Evolutionary conservation across 2,113 vertebrate genomes (phyloP), one percentile per base, ranked within the genome.

Genomic region (Halichoerus grypus): DNA sequence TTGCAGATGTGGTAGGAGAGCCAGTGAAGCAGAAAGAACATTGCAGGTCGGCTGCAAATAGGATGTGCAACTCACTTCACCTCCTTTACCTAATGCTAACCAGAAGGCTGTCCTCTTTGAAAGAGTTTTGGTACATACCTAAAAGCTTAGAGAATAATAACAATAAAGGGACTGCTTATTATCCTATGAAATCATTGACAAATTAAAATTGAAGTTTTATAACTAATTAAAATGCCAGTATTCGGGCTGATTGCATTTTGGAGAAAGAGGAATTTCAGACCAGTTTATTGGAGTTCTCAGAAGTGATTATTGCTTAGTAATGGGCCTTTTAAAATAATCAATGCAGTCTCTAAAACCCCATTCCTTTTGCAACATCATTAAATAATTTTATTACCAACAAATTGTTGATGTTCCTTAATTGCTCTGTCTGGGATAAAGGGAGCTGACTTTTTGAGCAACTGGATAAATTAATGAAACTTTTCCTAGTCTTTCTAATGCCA

Each of bases 251-350:
- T 72, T 93, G 24, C 49, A 59, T 81, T 91, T 33, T 65, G 53
- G 49, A 86, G 61, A 89, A 96, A 83, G 24, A 86, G 7, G 74
- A 85, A 77, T 69, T 93, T 59, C 39, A 90, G 39, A 59, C 8
- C 59, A 94, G 21, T 42, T 92, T 94, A 83, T 67, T 91, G 61
- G 85, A 49, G 7, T 95, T 93, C 71, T 84, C 49, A n/a, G 61
- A 94, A 57, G 33, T 79, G 89, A 95, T 81, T 93, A 94, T 93
- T 91, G 49, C n/a, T 91, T 79, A 39, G 74, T 83, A 76, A 94
- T 74, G 36, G 33, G 8, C 10, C 13, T 92, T 86, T 96, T 36
- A 94, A 97, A 86, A n/a, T 88, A 94, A 80, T 96, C 92, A 42
- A 16, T 93, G 36, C 7, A 31, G 7, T 88, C 13, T 87, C 22